These are phyloP conservation scores for Platycheirus rosarum DNA, from an alignment of 2,888 invertebrate genomes.

Conservation along the genomic window DNA sequence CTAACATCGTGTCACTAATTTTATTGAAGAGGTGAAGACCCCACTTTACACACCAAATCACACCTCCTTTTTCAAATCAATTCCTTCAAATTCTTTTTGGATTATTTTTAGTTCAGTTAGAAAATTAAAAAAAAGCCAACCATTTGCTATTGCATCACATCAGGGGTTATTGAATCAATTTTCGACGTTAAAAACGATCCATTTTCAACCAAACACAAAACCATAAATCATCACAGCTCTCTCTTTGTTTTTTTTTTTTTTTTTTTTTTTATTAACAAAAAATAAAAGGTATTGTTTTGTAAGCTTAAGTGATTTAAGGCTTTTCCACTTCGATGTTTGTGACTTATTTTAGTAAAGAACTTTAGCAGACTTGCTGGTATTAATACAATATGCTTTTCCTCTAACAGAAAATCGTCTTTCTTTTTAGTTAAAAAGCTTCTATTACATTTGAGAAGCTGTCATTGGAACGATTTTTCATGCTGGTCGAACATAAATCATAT, in stretches of 20 bases:
- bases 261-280: not conserved
- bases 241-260: not conserved
- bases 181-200: not conserved
- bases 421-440: slow-evolving; percentile 6
- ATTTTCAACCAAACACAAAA: slow-evolving; percentile 16
- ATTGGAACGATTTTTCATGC: slow-evolving; percentile 27
- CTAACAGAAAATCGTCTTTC: not conserved
- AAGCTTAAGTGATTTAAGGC: slow-evolving; percentile 20
- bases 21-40: no score
- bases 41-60: no score
- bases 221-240: slow-evolving; percentile 12
- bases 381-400: not conserved
- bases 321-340: slow-evolving; percentile 1
- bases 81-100: no score
- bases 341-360: not conserved
- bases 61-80: no score
- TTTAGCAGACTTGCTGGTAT: not conserved
- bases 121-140: not conserved
- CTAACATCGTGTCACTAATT: no score
- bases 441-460: slow-evolving; percentile 19
- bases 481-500: slow-evolving; percentile 23
- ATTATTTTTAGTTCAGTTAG: no score
- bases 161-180: not conserved
- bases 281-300: not conserved
- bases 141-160: not conserved